These are phyloP conservation scores for Drosophila affinis DNA, from an alignment of 2,888 invertebrate species.

Conservation along the genomic window DNA sequence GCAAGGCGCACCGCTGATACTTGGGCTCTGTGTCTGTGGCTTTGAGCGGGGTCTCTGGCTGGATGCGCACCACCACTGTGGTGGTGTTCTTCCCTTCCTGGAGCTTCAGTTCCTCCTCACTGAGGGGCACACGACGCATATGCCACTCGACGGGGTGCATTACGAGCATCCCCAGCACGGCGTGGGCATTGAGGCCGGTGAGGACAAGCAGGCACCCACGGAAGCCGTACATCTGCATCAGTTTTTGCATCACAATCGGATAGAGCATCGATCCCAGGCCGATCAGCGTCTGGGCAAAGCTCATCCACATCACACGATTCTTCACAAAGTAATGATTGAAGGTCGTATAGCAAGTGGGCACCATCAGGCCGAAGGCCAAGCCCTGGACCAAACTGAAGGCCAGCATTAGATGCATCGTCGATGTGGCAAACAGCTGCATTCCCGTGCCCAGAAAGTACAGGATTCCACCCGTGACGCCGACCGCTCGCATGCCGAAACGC, in stretches of 20 bases:
- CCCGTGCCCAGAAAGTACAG: slow-evolving; percentile 87
- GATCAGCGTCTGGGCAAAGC: slow-evolving; percentile 89
- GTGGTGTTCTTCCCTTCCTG: slow-evolving; percentile 1
- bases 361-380: slow-evolving; percentile 89
- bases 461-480: slow-evolving; percentile 87
- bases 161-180: slow-evolving; percentile 88
- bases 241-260: slow-evolving; percentile 87
- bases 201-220: slow-evolving; percentile 88
- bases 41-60: slow-evolving; percentile 64
- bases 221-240: slow-evolving; percentile 88
- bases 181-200: slow-evolving; percentile 88
- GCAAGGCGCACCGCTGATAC: slow-evolving; percentile 49
- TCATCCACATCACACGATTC: slow-evolving; percentile 89
- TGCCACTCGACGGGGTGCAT: slow-evolving; percentile 92
- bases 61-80: slow-evolving; percentile 50
- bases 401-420: slow-evolving; percentile 87
- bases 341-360: slow-evolving; percentile 89
- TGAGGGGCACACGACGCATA: slow-evolving; percentile 84
- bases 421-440: slow-evolving; percentile 87
- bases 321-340: slow-evolving; percentile 90
- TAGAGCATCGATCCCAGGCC: slow-evolving; percentile 88
- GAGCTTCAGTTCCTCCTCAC: slow-evolving; percentile 68
- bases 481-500: slow-evolving; percentile 87
- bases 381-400: slow-evolving; percentile 88
- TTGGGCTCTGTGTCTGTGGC: slow-evolving; percentile 31